A percentile compares a stretch with the other conserved stretches of the same genome.
Conservation (phyloP, 2,888 invertebrate species). For the Synergus gifuensis region DNA sequence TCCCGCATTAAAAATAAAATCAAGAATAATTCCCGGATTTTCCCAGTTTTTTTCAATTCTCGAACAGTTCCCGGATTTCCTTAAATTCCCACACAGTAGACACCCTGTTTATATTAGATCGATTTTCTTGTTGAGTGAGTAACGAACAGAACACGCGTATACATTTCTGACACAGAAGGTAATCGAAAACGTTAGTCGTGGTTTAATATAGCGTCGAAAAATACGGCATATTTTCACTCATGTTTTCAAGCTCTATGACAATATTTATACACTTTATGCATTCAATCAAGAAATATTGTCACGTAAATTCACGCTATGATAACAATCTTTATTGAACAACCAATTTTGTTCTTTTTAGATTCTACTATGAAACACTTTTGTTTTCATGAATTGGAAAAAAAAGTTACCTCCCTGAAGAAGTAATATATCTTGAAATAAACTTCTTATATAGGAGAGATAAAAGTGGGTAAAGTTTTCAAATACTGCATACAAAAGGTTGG, state of each 20-base stretch:
- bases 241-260: background rate
- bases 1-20: too few species aligned
- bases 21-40: too few species aligned
- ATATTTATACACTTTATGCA: background rate
- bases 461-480: background rate
- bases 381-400: background rate
- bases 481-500: background rate
- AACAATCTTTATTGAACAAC: background rate
- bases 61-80: too few species aligned
- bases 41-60: too few species aligned
- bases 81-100: too few species aligned
- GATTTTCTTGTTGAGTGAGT: slow-evolving; percentile 30
- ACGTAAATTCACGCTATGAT: background rate
- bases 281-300: background rate
- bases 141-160: slow-evolving; percentile 30
- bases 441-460: background rate
- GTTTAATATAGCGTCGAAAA: background rate
- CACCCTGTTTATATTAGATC: background rate
- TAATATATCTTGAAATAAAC: background rate
- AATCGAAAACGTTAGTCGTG: slow-evolving; percentile 5
- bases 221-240: background rate
- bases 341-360: background rate
- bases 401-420: background rate
- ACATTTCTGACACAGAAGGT: slow-evolving; percentile 28
- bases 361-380: background rate